Base-by-base conservation (phyloP, 2,888 invertebrate species). In the Anoncus sp. region DNA sequence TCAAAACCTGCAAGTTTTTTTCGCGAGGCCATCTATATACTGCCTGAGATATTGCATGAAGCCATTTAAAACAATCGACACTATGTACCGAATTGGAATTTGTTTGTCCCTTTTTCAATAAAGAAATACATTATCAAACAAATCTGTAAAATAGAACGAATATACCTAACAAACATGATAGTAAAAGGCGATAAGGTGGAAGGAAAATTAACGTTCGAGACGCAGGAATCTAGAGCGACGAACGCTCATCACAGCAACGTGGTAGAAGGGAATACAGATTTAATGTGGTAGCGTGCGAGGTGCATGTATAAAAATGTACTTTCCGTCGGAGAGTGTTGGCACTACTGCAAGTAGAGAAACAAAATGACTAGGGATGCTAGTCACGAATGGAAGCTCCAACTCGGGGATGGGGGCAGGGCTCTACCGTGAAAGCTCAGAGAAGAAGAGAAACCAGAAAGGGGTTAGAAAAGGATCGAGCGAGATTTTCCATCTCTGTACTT, bases 401-500 rank as follows among this genome's bases (percentile, higher is more conserved):
- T 57, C 59, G 12, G 45, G 65, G 38, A n/a, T 45, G 18, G 53
- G 49, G 51, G 47, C 45, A 55, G 51, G 60, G 27, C 53, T 43
- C 38, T 51, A 51, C 40, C 62, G 74, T 38, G 43, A 69, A 69
- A 35, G 70, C 40, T 65, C 55, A 53, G 49, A 18, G 66, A 22
- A 63, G 40, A 59, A 49, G 24, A 55, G 27, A 57, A 74, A 40
- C 51, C 18, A 24, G 38, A 62, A 70, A 51, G 24, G 49, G 20
- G 45, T 22, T 47, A 43, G 60, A 59, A 73, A 63, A 62, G 57
- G 73, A 35, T 60, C 24, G 67, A 79, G 47, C 20, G 62, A 70
- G 62, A 65, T 57, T 70, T 53, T 53, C 49, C 60, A 43, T 84
- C 85, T 86, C 85, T 82, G n/a, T 49, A 84, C 86, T 83, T 84